Conservation (phyloP, 2,888 invertebrate species). For the Ophioninae sp. region DNA sequence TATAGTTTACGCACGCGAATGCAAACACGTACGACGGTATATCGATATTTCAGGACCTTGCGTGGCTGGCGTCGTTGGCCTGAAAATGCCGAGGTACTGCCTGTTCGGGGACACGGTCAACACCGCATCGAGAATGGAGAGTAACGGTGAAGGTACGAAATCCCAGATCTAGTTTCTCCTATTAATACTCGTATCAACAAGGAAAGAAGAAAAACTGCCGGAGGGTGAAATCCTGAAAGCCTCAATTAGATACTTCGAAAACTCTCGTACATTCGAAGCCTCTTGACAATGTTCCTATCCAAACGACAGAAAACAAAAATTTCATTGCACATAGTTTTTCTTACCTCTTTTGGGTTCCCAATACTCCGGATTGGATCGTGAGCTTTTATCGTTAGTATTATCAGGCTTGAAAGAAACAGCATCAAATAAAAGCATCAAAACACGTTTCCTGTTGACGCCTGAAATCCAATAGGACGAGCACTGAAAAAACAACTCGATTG, state of each 20-base stretch:
- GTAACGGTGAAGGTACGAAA: slow-evolving; percentile 88
- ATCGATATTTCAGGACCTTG: slow-evolving; percentile 85
- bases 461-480: background rate
- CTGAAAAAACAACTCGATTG: slow-evolving; percentile 8
- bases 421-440: background rate
- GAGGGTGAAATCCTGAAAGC: no score
- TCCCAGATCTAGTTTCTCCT: background rate
- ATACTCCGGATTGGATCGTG: background rate
- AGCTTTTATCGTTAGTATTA: slow-evolving; percentile 5
- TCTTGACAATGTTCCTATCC: no score
- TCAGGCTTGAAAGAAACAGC: slow-evolving; percentile 23
- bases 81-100: slow-evolving; percentile 97
- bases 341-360: background rate
- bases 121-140: slow-evolving; percentile 95
- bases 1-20: slow-evolving; percentile 1
- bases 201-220: background rate
- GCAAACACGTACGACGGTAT: slow-evolving; percentile 17
- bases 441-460: background rate
- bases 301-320: no score
- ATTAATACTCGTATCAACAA: background rate
- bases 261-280: background rate
- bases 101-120: slow-evolving; percentile 96
- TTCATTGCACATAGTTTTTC: background rate
- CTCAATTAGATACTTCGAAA: background rate
- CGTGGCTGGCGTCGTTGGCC: slow-evolving; percentile 95